phyloP scores from a whole-genome alignment of 2,888 invertebrate genomes.

The Drosophila paramelanica region DNA sequence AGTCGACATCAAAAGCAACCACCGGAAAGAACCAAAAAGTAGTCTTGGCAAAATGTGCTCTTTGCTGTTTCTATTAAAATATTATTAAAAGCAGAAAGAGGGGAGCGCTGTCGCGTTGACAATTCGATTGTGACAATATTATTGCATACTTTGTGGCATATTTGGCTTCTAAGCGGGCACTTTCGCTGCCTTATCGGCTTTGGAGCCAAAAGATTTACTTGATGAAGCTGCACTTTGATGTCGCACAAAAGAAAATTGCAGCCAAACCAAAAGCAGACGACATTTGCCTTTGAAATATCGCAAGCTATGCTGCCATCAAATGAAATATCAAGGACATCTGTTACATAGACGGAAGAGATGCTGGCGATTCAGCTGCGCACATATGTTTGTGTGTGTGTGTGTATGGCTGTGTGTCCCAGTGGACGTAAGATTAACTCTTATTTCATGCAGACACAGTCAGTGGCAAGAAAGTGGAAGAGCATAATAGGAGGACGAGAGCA shows the following conservation, averaged over 20 bases:
- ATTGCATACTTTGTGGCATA: constrained; percentile 64
- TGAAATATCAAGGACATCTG: constrained; percentile 74
- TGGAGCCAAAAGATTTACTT: constrained; percentile 52
- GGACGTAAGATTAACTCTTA: constrained; percentile 76
- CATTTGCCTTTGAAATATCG: constrained; percentile 58
- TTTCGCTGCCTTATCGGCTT: constrained; percentile 59
- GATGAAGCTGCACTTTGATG: constrained; percentile 74
- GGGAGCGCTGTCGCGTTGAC: constrained; percentile 33
- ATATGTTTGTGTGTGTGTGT: constrained; percentile 16
- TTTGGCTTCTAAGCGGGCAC: constrained; percentile 43
- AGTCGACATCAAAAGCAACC: constrained; percentile 55
- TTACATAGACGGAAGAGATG: constrained; percentile 50
- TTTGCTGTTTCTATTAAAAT: constrained; percentile 65
- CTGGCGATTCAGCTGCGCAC: constrained; percentile 32
- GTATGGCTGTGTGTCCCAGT: constrained; percentile 44
- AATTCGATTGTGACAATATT: constrained; percentile 67
- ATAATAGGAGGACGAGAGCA: constrained; percentile 26
- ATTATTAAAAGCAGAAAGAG: constrained; percentile 56
- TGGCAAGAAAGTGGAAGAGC: constrained; percentile 48
- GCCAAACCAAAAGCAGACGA: constrained; percentile 40
- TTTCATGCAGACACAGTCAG: constrained; percentile 66
- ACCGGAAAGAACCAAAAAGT: constrained; percentile 27
- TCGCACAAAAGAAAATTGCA: constrained; percentile 62
- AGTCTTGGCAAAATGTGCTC: constrained; percentile 31
- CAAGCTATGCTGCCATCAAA: constrained; percentile 44